Base-by-base conservation (phyloP, 2,113 vertebrate species). In the Hipposideros armiger region DNA sequence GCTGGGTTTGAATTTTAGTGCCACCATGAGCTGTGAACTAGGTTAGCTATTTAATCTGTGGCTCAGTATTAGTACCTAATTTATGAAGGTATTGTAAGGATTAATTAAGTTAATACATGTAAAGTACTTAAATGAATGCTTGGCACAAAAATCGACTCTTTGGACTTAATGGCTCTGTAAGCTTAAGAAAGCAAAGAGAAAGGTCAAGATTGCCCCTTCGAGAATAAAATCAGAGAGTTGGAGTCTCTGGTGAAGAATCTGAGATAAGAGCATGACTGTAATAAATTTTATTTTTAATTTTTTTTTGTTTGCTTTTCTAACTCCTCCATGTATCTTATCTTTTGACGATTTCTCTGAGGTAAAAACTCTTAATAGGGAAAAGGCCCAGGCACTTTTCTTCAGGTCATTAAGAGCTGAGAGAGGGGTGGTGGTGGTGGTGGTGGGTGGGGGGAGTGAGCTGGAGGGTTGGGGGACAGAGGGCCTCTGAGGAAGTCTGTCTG, bases 91-190 rank as follows among this genome's bases (percentile, higher is more conserved):
- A 85, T 56, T 91, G 24, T 82, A 69, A 94, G 24, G 62, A 91
- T 83, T 93, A 95, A 93, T 94, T 92, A 87, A 69, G 19, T 70
- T 92, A 85, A 85, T 28, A 67, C 50, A 62, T n/a, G 13, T 45
- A 80, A 89, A 93, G 13, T 74, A 72, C 54, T 77, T 84, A 84
- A 82, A 92, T 32, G 32, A 91, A 6, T 84, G n/a, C 22, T 45
- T 92, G 77, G n/a, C 86, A 95, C 26, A 94, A 86, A 91, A 94
- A 94, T 90, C 66, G 87, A 54, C 66, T 86, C 54, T 92, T 81
- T 96, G 50, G 47, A 52, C 36, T 95, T 66, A 93, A 45, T 76
- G 42, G 69, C 56, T 66, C 45, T 58, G 24, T 52, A 84, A 77
- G 64, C 36, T 85, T 64, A 69, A 77, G 28, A 77, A 28, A 62